phyloP scores from a whole-genome alignment of 2,888 invertebrate genomes.

The Aspidiotus rigidus region DNA sequence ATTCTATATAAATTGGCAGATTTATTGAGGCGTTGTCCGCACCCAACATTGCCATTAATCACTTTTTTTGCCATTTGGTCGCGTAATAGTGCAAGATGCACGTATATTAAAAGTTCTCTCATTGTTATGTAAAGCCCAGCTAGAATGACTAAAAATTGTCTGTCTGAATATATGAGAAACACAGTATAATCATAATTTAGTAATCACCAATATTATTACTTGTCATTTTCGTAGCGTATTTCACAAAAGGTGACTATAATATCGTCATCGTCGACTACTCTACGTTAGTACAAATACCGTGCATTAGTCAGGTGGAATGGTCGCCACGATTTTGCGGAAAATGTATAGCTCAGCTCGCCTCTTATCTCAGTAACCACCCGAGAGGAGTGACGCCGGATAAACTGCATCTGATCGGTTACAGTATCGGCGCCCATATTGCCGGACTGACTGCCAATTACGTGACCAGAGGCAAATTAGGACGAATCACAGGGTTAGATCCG shows the following conservation, averaged over 20 bases:
- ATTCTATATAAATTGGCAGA: no score
- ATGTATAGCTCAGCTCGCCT: slow-evolving; percentile 71
- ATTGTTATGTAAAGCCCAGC: no score
- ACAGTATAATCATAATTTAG: no score
- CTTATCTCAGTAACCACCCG: slow-evolving; percentile 68
- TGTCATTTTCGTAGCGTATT: slow-evolving; percentile 53
- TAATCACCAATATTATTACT: neutral
- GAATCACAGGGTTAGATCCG: slow-evolving; percentile 76
- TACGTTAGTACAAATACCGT: slow-evolving; percentile 68
- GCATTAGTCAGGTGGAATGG: slow-evolving; percentile 60
- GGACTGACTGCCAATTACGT: slow-evolving; percentile 72
- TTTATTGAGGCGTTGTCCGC: no score
- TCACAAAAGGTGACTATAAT: slow-evolving; percentile 68
- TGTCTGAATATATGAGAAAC: no score
- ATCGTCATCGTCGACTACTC: slow-evolving; percentile 81
- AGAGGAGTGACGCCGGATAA: slow-evolving; percentile 63
- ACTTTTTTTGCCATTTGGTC: no score
- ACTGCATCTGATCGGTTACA: slow-evolving; percentile 74
- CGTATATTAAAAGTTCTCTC: no score
- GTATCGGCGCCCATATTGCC: slow-evolving; percentile 77
- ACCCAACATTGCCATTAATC: no score
- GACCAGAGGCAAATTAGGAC: slow-evolving; percentile 62
- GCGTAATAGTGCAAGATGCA: no score
- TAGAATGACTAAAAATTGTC: no score
- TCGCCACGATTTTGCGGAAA: slow-evolving; percentile 50